Percentiles rank a stretch among this genome's conserved stretches.
These are phyloP conservation scores for Lepidurus arcticus DNA, from an alignment of 1,140 invertebrate species.

Conservation along the genomic window DNA sequence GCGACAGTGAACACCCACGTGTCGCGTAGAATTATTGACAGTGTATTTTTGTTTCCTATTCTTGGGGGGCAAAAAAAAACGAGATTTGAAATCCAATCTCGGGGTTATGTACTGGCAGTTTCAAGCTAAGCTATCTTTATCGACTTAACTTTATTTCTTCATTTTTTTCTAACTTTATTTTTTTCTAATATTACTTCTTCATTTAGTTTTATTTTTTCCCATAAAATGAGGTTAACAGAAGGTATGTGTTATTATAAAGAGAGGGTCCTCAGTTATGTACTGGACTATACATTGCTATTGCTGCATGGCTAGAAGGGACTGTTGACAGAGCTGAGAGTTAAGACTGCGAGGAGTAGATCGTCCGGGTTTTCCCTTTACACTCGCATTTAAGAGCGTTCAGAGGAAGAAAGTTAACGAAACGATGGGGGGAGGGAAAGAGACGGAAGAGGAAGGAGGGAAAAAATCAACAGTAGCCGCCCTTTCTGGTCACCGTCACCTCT, in stretches of 20 bases:
- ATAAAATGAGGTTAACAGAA: background rate
- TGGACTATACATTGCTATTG: too few relatives aligned
- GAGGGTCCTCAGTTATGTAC: too few relatives aligned
- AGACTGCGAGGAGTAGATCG: background rate
- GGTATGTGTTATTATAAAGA: background rate
- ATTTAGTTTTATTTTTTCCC: background rate
- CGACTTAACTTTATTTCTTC: background rate
- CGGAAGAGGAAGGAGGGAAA: background rate
- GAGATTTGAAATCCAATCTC: background rate
- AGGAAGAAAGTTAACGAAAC: background rate
- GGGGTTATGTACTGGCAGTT: background rate
- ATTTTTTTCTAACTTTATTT: background rate
- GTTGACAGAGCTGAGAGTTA: background rate
- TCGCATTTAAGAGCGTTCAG: background rate
- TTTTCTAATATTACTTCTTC: slow-evolving; percentile 19
- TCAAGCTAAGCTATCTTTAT: background rate
- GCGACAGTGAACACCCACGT: background rate
- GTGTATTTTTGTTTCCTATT: background rate
- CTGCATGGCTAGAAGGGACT: background rate
- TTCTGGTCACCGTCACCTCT: slow-evolving; percentile 13
- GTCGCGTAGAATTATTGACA: slow-evolving; percentile 1
- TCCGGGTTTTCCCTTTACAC: background rate
- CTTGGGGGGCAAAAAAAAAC: background rate
- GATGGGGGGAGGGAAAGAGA: background rate
- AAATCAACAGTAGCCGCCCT: slow-evolving; percentile 4